A percentile compares a stretch with the other conserved stretches of the same genome.
Conservation (phyloP, 2,888 invertebrate genomes). For the Griposia aprilina region DNA sequence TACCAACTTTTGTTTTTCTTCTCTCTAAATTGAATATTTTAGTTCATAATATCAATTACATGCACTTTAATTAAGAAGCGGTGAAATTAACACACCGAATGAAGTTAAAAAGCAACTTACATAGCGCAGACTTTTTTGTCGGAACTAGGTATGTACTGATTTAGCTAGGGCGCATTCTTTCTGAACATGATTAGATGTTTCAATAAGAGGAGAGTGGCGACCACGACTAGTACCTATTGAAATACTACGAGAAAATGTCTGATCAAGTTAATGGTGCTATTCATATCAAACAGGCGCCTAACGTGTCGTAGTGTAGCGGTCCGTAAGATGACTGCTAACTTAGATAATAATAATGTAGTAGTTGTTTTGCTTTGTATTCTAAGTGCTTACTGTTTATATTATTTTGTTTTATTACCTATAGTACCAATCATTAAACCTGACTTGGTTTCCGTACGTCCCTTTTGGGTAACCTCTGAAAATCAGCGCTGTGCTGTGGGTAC, state of each 20-base stretch:
- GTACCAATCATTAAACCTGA: too few relatives aligned
- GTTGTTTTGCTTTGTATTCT: too few relatives aligned
- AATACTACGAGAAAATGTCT: constrained; percentile 3
- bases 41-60: background rate
- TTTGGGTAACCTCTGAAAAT: too few relatives aligned
- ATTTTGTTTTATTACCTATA: too few relatives aligned
- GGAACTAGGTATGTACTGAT: background rate
- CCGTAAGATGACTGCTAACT: background rate
- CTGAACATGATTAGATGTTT: too few relatives aligned
- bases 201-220: background rate
- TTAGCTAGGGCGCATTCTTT: background rate
- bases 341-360: background rate
- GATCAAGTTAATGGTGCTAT: background rate
- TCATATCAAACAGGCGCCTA: background rate
- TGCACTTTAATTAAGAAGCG: background rate
- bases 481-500: too few relatives aligned
- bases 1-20: background rate
- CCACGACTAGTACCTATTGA: background rate
- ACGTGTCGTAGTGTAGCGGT: background rate
- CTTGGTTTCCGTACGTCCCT: too few relatives aligned
- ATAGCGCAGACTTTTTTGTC: background rate
- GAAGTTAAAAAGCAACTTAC: background rate
- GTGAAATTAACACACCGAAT: background rate
- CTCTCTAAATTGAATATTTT: background rate
- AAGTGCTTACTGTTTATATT: too few relatives aligned